phyloP scores from a whole-genome alignment of 2,113 vertebrate species.

The Brachypodius melanocephalos region DNA sequence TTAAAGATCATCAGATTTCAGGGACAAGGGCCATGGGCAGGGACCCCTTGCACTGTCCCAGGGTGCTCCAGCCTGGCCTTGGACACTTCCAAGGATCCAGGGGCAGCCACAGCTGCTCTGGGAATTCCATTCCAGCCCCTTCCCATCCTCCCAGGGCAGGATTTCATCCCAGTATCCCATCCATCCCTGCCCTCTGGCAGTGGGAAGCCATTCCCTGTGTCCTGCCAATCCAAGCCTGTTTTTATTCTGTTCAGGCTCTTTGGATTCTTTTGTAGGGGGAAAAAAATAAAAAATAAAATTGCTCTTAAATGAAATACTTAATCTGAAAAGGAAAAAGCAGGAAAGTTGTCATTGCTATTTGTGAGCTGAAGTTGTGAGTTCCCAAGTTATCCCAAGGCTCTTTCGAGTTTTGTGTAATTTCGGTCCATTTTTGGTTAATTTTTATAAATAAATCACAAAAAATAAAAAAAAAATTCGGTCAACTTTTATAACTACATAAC shows the following conservation, averaged over 20 bases:
- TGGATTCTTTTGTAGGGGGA: background rate
- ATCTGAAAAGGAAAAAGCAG: background rate
- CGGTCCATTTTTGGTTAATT: background rate
- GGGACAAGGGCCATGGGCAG: background rate
- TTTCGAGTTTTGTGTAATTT: background rate
- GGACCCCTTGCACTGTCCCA: background rate
- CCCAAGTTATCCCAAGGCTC: background rate
- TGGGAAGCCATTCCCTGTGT: background rate
- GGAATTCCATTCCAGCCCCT: background rate
- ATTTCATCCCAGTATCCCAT: background rate
- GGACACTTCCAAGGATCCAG: background rate
- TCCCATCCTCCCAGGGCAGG: accelerated
- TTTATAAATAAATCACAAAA: background rate
- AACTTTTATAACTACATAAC: background rate
- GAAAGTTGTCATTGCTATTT: background rate
- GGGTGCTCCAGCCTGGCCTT: background rate
- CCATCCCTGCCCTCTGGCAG: background rate
- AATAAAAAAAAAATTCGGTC: background rate
- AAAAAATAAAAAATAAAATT: background rate
- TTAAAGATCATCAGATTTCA: background rate
- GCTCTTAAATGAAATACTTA: background rate
- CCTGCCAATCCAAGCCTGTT: background rate
- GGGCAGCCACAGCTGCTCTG: background rate
- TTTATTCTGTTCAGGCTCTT: background rate
- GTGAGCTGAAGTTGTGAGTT: background rate